Conservation (phyloP, 2,888 invertebrate genomes). For the Lochmaea capreae region DNA sequence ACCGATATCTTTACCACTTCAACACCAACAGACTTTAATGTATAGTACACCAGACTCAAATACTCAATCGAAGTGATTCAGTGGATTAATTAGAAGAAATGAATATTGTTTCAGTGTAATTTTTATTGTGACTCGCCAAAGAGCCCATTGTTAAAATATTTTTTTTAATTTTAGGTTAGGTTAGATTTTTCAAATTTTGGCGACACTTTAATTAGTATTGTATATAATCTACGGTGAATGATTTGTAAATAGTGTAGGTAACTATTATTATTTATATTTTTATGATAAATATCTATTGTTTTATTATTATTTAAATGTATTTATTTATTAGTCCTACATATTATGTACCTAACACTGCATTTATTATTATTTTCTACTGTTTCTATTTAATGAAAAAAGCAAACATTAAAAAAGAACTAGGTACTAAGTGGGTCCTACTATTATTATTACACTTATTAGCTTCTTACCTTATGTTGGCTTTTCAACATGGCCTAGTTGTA, state of each 20-base stretch:
- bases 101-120: neutral
- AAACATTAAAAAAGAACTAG: too few species aligned
- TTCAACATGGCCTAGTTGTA: too few species aligned
- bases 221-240: neutral
- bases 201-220: neutral
- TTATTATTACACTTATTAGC: too few species aligned
- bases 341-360: too few species aligned
- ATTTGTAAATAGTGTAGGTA: slow-evolving; percentile 6
- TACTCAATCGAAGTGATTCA: slow-evolving; percentile 46
- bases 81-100: neutral
- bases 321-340: too few species aligned
- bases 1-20: slow-evolving; percentile 43
- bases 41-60: slow-evolving; percentile 55
- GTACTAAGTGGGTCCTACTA: too few species aligned
- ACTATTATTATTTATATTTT: neutral
- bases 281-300: neutral
- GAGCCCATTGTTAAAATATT: neutral
- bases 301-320: too few species aligned
- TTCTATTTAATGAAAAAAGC: too few species aligned
- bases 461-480: too few species aligned
- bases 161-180: neutral
- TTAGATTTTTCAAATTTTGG: neutral
- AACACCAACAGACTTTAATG: slow-evolving; percentile 49
- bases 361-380: too few species aligned
- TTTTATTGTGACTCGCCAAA: neutral